Conservation (phyloP, 2,113 vertebrate genomes). For the Tonatia bakeri region DNA sequence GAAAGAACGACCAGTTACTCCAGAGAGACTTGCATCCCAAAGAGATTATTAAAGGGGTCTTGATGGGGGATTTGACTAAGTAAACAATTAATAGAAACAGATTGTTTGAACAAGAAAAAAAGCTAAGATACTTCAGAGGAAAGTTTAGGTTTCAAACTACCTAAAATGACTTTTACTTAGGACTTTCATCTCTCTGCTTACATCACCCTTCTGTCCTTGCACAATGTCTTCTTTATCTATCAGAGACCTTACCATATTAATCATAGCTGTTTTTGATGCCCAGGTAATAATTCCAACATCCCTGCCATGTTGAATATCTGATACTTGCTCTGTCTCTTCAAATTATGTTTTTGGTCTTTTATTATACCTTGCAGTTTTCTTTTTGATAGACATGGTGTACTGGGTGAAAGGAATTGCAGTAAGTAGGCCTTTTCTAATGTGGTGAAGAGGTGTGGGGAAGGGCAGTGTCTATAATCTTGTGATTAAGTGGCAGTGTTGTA, state of each 20-base stretch:
- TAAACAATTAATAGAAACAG: background rate
- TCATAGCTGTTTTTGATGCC: background rate
- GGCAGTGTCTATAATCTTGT: background rate
- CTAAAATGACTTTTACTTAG: background rate
- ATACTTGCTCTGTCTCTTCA: background rate
- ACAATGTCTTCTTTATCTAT: background rate
- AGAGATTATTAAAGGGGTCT: background rate
- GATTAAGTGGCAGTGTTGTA: too few relatives aligned
- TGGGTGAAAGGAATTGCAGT: background rate
- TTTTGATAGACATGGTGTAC: too few relatives aligned
- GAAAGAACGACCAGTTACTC: background rate
- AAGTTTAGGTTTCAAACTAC: background rate
- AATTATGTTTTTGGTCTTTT: background rate
- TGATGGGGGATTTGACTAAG: too few relatives aligned
- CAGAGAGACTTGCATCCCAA: background rate
- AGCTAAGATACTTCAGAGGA: background rate
- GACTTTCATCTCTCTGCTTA: background rate
- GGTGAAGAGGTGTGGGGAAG: too few relatives aligned
- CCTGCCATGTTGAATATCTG: background rate
- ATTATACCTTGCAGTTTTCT: background rate
- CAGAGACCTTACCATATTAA: background rate
- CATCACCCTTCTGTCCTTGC: background rate
- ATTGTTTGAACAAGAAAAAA: background rate
- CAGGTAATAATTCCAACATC: background rate
- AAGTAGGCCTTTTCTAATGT: background rate